Conservation (phyloP, 2,113 vertebrate species). For the Lucifuga dentata region DNA sequence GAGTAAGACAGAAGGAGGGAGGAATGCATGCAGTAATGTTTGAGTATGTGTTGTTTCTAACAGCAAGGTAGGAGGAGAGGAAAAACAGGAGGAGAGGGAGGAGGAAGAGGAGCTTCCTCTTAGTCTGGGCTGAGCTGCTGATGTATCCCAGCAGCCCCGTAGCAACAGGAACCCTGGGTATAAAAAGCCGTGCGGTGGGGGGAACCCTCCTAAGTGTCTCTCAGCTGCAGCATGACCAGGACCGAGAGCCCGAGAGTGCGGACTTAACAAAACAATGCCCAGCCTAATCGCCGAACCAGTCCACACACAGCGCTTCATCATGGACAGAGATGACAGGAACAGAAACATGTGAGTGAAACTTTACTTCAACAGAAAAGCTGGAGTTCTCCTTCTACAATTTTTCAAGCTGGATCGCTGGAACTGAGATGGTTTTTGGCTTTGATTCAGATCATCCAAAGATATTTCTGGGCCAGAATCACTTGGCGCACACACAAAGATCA, state of each 20-base stretch:
- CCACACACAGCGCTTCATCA: slow-evolving; percentile 77
- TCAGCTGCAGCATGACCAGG: slow-evolving; percentile 74
- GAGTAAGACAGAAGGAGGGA: slow-evolving; percentile 55
- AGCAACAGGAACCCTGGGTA: slow-evolving; percentile 66
- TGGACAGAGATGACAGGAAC: slow-evolving; percentile 83
- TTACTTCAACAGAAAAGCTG: too few species aligned
- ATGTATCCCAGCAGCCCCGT: slow-evolving; percentile 69
- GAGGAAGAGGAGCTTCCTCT: slow-evolving; percentile 77
- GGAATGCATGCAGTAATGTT: slow-evolving; percentile 30
- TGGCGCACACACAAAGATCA: background rate
- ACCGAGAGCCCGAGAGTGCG: slow-evolving; percentile 69
- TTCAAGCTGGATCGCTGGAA: too few species aligned
- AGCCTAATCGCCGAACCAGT: slow-evolving; percentile 77
- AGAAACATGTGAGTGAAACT: slow-evolving; percentile 84
- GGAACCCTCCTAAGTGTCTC: slow-evolving; percentile 72
- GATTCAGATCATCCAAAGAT: background rate
- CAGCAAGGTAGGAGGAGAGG: slow-evolving; percentile 58
- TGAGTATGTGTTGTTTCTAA: slow-evolving; percentile 62
- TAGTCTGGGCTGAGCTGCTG: slow-evolving; percentile 60
- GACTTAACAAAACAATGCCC: slow-evolving; percentile 83
- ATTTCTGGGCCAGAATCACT: background rate
- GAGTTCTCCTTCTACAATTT: too few species aligned
- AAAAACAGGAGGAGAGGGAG: slow-evolving; percentile 29
- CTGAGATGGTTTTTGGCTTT: too few species aligned
- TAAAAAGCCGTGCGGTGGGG: slow-evolving; percentile 58